Base-by-base conservation (phyloP, 1,140 invertebrate species). In the Papilio helenus region DNA sequence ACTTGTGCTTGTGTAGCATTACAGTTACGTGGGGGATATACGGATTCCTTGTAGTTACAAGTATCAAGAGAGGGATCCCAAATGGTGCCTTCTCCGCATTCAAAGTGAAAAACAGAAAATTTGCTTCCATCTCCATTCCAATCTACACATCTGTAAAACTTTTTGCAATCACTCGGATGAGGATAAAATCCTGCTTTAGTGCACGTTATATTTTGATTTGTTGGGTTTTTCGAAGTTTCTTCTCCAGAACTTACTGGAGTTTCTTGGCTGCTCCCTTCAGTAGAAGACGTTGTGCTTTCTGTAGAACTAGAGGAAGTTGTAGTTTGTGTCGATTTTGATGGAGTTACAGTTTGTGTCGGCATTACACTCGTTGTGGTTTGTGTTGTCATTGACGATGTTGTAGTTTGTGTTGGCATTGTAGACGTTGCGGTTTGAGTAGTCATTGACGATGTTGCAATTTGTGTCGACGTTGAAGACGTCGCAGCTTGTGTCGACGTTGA, bases 101-200 rank as follows among this genome's bases (percentile, higher is more conserved):
- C 93, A 90, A 96, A 96, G 84, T 96, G 95, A 88, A 96, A 96
- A 84, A 96, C 96, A 68, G 96, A 95, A 89, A 96, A 96, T 80
- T 92, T 94, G 78, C 89, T 88, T 16, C 95, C 95, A 81, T 94
- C 89, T 68, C 96, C 95, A 76, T 96, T 96, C 89, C 96, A 96
- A 84, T 96, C 95, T 2, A 97, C 97, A 86, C 97, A 97, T 80
- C 97, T 95, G 84, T 97, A 97, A 87, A 97, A 97, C 87, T 97
- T 97, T 79, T 95, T 95, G 87, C 97, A 98, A 65, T 96, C 93
- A 39, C 92, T 94, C 44, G 96, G 96, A 93, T 97, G 92, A 14
- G 96, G 92, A 87, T 96, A 97, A 88, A 96, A 97, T 46, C 97
- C 97, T 80, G 95, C 95, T 81, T 95, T 88, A 58, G 86, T 89